Evolutionary conservation across 2,797 vertebrate genomes (phyloP), one percentile per base, ranked within the genome.

Genomic region (Channa striata): DNA sequence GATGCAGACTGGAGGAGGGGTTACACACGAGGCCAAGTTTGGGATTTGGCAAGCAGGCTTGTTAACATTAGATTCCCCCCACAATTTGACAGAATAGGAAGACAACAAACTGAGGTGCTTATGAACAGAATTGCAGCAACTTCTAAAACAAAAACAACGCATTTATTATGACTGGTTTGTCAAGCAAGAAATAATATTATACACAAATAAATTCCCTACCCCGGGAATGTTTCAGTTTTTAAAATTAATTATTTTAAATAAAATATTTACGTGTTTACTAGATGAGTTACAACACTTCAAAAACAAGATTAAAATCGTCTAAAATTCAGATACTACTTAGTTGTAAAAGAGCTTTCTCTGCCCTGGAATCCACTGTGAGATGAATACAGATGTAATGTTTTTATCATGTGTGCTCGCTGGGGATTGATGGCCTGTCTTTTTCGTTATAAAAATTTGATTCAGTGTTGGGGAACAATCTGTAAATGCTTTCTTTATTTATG

Each of bases 321-420:
- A 14, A 47, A 70, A 59, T 36, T 37, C 11, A 50, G 11, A 12
- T 17, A 19, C 0, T 9, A 68, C 37, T 42, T 33, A 44, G n/a
- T 58, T 47, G 60, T 71, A 43, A 56, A 10, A 6, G 0, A 44
- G 48, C 37, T 8, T 46, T 47, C 34, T 77, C 36, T 61, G 4
- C 61, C 33, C 62, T 59, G 11, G 20, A 52, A 43, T 37, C 46
- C 50, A 19, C 11, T 69, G 34, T 44, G n/a, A 4, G 51, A 58
- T 59, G 23, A 75, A 72, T 83, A 68, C 47, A 64, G 30, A 77
- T 68, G 25, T 6, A 16, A 52, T 72, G 43, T 17, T 60, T 74
- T 68, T 63, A 33, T 59, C 61, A 49, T 21, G 44, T 44, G 17
- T 59, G 68, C 46, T 42, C 12, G 5, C 21, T 59, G 3, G 9